Evolutionary conservation across 2,797 vertebrate genomes (phyloP).

Genomic region (Gallinago solitaria): DNA sequence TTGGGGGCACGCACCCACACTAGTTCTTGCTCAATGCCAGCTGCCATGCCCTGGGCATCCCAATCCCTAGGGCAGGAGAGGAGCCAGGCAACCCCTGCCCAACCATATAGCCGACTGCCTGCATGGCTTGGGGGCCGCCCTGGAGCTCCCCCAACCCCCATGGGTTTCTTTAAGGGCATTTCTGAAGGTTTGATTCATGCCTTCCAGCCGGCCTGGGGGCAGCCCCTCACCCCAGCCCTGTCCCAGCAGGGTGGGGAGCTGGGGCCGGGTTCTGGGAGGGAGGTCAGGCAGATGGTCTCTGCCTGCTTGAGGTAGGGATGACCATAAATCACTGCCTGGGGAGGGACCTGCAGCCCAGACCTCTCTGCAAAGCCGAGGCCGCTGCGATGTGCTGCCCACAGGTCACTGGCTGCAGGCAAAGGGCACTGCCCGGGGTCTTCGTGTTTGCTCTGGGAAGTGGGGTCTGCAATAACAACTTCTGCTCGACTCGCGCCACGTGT

Average conservation of each 20-base stretch:
- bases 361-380: neutral
- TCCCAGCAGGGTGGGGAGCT: neutral
- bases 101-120: neutral
- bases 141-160: fast-evolving
- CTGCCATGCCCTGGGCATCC: neutral
- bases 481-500: fast-evolving
- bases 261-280: neutral
- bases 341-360: neutral
- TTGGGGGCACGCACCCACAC: neutral
- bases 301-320: neutral
- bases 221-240: neutral
- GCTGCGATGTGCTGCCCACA: neutral
- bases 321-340: neutral
- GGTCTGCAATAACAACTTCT: neutral
- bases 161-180: neutral
- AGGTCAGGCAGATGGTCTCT: neutral
- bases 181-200: neutral
- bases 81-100: neutral
- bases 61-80: neutral
- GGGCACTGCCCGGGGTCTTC: neutral
- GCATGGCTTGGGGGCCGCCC: too few relatives aligned
- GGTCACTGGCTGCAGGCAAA: neutral
- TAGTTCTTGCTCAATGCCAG: neutral
- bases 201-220: neutral
- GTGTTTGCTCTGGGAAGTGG: neutral